phyloP scores from a whole-genome alignment of 2,797 vertebrate species.

The Pipistrellus kuhlii region DNA sequence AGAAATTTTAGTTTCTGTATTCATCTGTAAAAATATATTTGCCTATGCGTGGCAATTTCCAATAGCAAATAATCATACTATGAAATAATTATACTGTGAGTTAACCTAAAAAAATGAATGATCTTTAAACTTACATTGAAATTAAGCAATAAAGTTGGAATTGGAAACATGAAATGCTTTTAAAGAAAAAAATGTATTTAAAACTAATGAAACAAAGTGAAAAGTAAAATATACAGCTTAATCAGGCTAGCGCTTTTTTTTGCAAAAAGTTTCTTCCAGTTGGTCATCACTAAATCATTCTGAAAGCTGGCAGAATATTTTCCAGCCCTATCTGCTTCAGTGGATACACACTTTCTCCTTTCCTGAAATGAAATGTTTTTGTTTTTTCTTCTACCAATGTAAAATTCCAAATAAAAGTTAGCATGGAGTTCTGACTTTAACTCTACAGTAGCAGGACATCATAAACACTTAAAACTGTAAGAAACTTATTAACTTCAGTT shows the following conservation, averaged over 20 bases:
- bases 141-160: conserved; percentile 11
- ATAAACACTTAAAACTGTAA: conserved; percentile 30
- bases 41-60: background rate
- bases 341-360: conserved; percentile 48
- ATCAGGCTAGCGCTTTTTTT: background rate
- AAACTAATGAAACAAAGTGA: background rate
- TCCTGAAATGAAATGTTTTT: background rate
- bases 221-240: background rate
- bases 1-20: conserved; percentile 30
- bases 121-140: background rate
- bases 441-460: background rate
- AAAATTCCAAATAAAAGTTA: conserved; percentile 49
- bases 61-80: conserved; percentile 17
- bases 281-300: conserved; percentile 14
- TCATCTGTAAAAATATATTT: background rate
- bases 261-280: background rate
- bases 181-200: background rate
- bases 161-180: background rate
- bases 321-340: background rate
- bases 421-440: background rate
- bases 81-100: conserved; percentile 27
- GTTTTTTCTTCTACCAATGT: background rate
- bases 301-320: conserved; percentile 4
- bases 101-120: background rate
- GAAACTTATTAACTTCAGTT: conserved; percentile 32